Base-by-base conservation (phyloP, 2,888 invertebrate genomes). In the Andrena flavipes region DNA sequence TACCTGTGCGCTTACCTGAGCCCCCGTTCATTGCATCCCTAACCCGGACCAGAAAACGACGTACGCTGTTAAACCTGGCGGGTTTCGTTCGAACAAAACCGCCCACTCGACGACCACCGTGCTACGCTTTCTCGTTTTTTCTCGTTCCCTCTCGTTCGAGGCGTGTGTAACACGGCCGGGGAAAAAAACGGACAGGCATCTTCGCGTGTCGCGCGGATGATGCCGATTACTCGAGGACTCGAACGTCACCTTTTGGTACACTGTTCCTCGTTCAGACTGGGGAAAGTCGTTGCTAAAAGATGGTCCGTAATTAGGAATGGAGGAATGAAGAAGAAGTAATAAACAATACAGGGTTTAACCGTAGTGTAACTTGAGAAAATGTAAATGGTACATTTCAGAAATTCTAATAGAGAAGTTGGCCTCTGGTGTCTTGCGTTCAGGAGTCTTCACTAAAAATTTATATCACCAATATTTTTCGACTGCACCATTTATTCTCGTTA, bases 1-100 rank as follows among this genome's bases (percentile, higher is more conserved):
- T 87, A 89, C 87, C 84, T 86, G 89, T 78, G 69, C 69, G 81
- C 80, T 85, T 84, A 88, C 80, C 80, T 87, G 81, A 75, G 60
- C 54, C 64, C 75, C 60, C 84, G 78, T 75, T 76, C 76, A 76
- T 84, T 81, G 79, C 84, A 54, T 71, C 71, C 42, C 63, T 74
- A 54, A 67, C 64, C 59, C 70, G 70, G 62, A 70, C 29, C 76
- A 68, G 71, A 56, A 23, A 77, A 76, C 87, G 72, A 65, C 76
- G 68, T 49, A 68, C 67, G 65, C 30, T 77, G 77, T 56, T 68
- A 71, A 80, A 86, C 62, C 73, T 30, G 42, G 76, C 65, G 77
- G 72, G 64, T 79, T 73, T 70, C 72, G 60, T 82, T 48, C 59
- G 74, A 51, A 83, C 84, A 75, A 84, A 88, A 80, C 80, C 76